Conservation (phyloP, 2,797 vertebrate species). For the Sebastes itinus region DNA sequence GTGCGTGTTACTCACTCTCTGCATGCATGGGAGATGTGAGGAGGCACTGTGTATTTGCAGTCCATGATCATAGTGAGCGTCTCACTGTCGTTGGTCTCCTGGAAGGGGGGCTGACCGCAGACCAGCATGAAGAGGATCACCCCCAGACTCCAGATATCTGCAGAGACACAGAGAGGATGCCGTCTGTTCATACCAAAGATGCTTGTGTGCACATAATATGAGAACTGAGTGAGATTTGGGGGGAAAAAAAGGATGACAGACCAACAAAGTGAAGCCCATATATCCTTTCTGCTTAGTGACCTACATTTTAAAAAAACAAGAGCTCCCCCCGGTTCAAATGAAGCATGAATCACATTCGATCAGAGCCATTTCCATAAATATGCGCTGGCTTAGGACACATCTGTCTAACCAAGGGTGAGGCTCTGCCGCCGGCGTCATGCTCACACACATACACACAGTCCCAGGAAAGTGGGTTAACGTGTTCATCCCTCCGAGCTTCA, state of each 20-base stretch:
- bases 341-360: constrained; percentile 67
- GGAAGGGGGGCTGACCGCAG: constrained; percentile 91
- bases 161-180: constrained; percentile 24
- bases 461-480: constrained; percentile 69
- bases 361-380: constrained; percentile 59
- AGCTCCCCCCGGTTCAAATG: constrained; percentile 41
- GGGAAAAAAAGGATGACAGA: background rate
- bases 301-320: constrained; percentile 47
- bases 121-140: constrained; percentile 94
- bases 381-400: constrained; percentile 46
- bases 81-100: constrained; percentile 93
- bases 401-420: constrained; percentile 51
- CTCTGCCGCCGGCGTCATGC: constrained; percentile 22
- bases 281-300: constrained; percentile 58
- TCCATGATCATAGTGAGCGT: constrained; percentile 96
- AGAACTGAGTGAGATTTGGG: background rate
- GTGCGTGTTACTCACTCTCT: constrained; percentile 82
- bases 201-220: background rate
- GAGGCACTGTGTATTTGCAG: constrained; percentile 89
- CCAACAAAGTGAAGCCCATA: background rate
- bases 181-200: background rate
- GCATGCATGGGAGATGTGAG: constrained; percentile 84
- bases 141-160: constrained; percentile 93
- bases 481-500: constrained; percentile 64
- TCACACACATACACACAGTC: background rate